Conservation (phyloP, 30 jellyfish, hydroid and myxozoan genomes). For the Cassiopea xamachana region DNA sequence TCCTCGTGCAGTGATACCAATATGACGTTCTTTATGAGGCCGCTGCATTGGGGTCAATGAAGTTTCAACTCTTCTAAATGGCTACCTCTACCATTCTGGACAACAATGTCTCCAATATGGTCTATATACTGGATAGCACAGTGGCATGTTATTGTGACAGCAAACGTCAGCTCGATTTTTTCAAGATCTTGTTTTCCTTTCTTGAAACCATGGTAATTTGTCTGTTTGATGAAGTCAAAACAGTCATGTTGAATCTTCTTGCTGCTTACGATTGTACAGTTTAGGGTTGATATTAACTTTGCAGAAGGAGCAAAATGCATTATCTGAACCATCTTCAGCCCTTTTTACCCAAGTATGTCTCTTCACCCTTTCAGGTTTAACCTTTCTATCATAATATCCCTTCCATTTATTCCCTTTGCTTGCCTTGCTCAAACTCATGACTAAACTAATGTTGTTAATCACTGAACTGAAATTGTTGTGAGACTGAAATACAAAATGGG, state of each 20-base stretch:
- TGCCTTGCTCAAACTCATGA: constrained; percentile 24
- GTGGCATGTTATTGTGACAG: constrained; percentile 81
- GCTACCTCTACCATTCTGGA: constrained; percentile 67
- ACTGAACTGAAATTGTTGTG: no score
- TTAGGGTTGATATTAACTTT: constrained; percentile 30
- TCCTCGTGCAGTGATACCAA: constrained; percentile 62
- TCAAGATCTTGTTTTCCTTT: constrained; percentile 54
- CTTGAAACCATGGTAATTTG: background rate
- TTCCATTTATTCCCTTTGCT: constrained; percentile 38
- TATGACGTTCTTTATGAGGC: constrained; percentile 53
- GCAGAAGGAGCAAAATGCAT: constrained; percentile 59
- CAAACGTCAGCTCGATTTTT: constrained; percentile 52
- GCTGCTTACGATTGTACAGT: constrained; percentile 26
- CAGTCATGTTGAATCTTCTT: constrained; percentile 19
- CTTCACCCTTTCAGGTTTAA: constrained; percentile 52
- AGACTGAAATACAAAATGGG: no score
- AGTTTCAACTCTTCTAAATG: constrained; percentile 44
- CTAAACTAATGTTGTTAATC: no score
- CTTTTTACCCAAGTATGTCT: constrained; percentile 43
- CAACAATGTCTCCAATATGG: constrained; percentile 73
- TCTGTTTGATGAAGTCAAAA: background rate
- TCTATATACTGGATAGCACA: constrained; percentile 63
- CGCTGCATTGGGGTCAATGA: constrained; percentile 64
- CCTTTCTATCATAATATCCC: constrained; percentile 46
- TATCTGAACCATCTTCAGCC: constrained; percentile 76